Evolutionary conservation across 2,888 invertebrate genomes (phyloP), one percentile per base, ranked within the genome.

Genomic region (Esperia sulphurella): DNA sequence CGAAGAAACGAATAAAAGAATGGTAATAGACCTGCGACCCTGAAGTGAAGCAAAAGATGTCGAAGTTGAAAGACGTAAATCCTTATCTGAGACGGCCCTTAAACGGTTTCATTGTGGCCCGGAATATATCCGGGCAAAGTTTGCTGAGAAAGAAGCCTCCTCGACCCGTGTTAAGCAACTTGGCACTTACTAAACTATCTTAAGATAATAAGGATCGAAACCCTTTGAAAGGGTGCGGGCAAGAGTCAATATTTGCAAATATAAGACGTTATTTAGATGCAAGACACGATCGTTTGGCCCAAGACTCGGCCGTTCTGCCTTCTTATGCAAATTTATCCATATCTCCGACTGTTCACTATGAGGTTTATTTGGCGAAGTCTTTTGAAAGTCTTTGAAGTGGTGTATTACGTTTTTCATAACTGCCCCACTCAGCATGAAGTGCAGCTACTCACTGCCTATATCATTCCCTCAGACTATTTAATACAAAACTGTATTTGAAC

Each of bases 241-340:
- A 71, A 76, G 72, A 80, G 87, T 83, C 83, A 88, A 89, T 89
- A 86, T 89, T 88, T 85, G 85, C 83, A 81, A 83, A 85, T 81
- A 84, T 87, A 88, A 87, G 83, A 81, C 83, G 83, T 78, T 84
- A 87, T 88, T 87, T 84, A 83, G 83, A 88, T 87, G 86, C 87
- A 68, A 75, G 81, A 83, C 87, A 86, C 85, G 87, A 82, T 79
- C 81, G 71, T 66, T 73, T 71, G 71, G 71, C 75, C 72, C 67
- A 69, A 52, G 73, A 74, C 69, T 71, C 64, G 72, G 68, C 71
- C 72, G 71, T 69, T 69, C 70, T 61, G 72, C 75, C 79, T 79
- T 78, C 77, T 82, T 83, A 85, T 85, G 85, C 82, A 84, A 85
- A 86, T 86, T 70, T 63, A 52, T 60, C 69, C 71, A 75, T 83